These are phyloP conservation scores for Scaptomyza caliginosa DNA, from an alignment of 2,888 invertebrate genomes.

Conservation along the genomic window DNA sequence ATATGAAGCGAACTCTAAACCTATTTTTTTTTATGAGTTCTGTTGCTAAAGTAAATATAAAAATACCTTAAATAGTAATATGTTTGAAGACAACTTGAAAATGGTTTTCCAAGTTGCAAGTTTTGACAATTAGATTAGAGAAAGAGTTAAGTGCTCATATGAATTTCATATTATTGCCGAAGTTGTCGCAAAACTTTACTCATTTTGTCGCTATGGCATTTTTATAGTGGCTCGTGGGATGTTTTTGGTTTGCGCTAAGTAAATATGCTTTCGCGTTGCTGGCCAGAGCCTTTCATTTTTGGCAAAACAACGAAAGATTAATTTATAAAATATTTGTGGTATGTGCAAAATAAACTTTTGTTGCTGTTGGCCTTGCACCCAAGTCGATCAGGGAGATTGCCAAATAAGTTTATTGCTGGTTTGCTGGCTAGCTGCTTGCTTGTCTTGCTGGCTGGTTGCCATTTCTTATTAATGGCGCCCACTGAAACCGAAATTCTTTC, in stretches of 20 bases:
- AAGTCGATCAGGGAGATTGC: slow-evolving; percentile 21
- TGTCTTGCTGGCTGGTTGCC: slow-evolving; percentile 26
- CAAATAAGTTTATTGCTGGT: slow-evolving; percentile 39
- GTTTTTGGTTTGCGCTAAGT: slow-evolving; percentile 4
- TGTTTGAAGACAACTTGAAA: neutral
- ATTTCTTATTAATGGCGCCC: slow-evolving; percentile 49
- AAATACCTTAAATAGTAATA: too few species aligned
- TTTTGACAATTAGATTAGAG: neutral
- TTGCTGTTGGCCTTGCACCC: slow-evolving; percentile 5
- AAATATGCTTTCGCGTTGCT: slow-evolving; percentile 14
- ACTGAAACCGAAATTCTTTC: slow-evolving; percentile 53
- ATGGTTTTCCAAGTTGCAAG: neutral
- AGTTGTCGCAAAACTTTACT: slow-evolving; percentile 12
- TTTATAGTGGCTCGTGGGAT: slow-evolving; percentile 25
- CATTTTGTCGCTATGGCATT: slow-evolving; percentile 17
- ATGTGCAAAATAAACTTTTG: slow-evolving; percentile 45
- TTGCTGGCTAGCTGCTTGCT: slow-evolving; percentile 3
- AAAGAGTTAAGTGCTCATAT: slow-evolving; percentile 2
- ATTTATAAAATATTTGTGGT: slow-evolving; percentile 57
- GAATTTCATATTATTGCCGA: slow-evolving; percentile 7
- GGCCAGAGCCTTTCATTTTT: slow-evolving; percentile 22
- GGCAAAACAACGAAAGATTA: slow-evolving; percentile 35
- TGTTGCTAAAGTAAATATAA: too few species aligned
- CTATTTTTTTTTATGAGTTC: too few species aligned
- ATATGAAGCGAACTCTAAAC: too few species aligned